A percentile compares a stretch with the other conserved stretches of the same genome.
Conservation (phyloP, 2,797 vertebrate genomes). For the Ibycter americanus region DNA sequence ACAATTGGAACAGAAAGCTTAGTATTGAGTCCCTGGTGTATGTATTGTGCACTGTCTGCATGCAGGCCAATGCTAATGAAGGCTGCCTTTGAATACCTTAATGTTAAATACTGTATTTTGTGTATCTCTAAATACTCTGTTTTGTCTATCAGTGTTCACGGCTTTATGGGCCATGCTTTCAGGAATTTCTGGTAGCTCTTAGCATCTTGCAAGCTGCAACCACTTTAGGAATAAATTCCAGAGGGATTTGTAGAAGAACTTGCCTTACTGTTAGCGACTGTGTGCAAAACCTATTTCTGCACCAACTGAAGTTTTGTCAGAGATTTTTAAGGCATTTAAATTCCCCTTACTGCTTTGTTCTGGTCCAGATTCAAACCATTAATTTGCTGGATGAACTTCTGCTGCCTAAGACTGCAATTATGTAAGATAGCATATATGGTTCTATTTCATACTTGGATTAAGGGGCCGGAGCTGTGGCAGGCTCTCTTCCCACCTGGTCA, state of each 20-base stretch:
- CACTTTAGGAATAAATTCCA: neutral
- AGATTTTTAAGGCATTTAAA: neutral
- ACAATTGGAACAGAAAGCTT: neutral
- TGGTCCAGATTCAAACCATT: neutral
- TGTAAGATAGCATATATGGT: neutral
- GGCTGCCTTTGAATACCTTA: neutral
- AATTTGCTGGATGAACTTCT: neutral
- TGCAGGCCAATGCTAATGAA: neutral
- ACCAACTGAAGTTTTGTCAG: neutral
- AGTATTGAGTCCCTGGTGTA: neutral
- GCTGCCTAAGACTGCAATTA: neutral
- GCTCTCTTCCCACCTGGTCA: neutral
- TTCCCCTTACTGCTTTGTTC: neutral
- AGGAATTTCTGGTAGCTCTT: neutral
- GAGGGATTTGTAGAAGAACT: neutral
- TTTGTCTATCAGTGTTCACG: accelerated
- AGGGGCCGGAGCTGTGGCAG: neutral
- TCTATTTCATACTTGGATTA: neutral
- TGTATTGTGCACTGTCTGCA: neutral
- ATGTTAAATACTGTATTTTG: neutral
- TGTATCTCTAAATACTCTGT: neutral
- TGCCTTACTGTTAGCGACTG: neutral
- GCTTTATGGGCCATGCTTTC: neutral
- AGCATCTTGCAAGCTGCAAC: neutral
- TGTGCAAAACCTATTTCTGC: neutral